A percentile compares a stretch with the other conserved stretches of the same genome.
These are phyloP conservation scores for Carabus problematicus DNA, from an alignment of 2,888 invertebrate species.

Conservation along the genomic window DNA sequence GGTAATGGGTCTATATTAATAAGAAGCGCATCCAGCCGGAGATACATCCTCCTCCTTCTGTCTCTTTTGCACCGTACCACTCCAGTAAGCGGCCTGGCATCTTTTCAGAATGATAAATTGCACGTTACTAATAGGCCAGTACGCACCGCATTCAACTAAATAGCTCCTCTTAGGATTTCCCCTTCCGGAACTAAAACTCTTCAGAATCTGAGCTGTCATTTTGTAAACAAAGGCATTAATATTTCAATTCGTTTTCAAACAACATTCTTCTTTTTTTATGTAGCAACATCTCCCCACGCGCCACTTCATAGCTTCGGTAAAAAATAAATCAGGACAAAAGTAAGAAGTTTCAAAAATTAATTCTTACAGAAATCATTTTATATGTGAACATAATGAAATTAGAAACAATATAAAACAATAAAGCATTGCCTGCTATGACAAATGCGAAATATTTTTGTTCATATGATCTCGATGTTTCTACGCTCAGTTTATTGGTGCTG, in stretches of 20 bases:
- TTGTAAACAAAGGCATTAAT: conserved; percentile 39
- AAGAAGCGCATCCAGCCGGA: conserved; percentile 36
- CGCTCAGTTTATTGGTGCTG: too few relatives aligned
- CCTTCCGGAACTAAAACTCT: conserved; percentile 39
- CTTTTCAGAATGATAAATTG: conserved; percentile 41
- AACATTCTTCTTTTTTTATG: conserved; percentile 36
- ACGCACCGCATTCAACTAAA: conserved; percentile 39
- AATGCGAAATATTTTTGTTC: too few relatives aligned
- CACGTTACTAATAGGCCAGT: conserved; percentile 39
- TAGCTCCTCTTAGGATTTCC: conserved; percentile 36
- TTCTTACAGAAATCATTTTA: too few relatives aligned
- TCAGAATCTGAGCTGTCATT: conserved; percentile 38
- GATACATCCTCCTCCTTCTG: conserved; percentile 4
- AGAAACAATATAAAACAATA: too few relatives aligned
- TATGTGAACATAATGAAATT: too few relatives aligned
- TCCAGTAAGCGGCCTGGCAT: neutral
- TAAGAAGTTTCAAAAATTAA: too few relatives aligned
- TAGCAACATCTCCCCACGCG: conserved; percentile 19
- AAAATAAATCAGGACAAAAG: too few relatives aligned
- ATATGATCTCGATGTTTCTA: too few relatives aligned
- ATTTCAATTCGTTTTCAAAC: conserved; percentile 35
- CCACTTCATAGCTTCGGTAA: too few relatives aligned
- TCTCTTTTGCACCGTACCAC: neutral
- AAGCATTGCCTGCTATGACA: too few relatives aligned
- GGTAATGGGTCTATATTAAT: conserved; percentile 38